Evolutionary conservation across 2,888 invertebrate species (phyloP), one percentile per base, ranked within the genome.

Genomic region (Aphelenchoides bicaudatus): DNA sequence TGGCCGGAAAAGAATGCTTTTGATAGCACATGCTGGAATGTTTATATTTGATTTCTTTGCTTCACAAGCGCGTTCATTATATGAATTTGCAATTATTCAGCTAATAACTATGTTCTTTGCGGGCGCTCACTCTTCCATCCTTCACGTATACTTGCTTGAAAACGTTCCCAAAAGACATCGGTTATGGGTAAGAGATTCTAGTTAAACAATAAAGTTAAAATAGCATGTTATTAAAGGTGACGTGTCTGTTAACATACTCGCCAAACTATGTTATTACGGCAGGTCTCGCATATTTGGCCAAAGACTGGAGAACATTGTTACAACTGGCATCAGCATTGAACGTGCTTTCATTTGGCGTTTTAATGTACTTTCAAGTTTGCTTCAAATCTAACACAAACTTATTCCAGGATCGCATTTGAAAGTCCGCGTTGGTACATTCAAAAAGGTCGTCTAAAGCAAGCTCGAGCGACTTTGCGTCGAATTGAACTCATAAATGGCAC

Each of bases 201-300:
- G n/a, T n/a, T n/a, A n/a, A n/a, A n/a, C n/a, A n/a, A n/a, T n/a
- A n/a, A n/a, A n/a, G n/a, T n/a, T n/a, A n/a, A n/a, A n/a, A n/a
- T n/a, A n/a, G 37, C 16, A n/a, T n/a, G n/a, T n/a, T n/a, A n/a
- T n/a, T 54, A 19, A 56, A 47, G 55, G 47, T 54, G n/a, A 29
- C 50, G 2, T 25, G 47, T 21, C 16, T 54, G 10, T n/a, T 72
- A 29, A 66, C 71, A 28, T 67, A 61, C 49, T 74, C 75, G 5
- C 74, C 75, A n/a, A 75, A 75, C 53, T 71, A 72, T 59, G 68
- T 75, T n/a, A 47, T 72, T n/a, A 66, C 70, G 38, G 64, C 75
- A 1, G 56, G 63, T 5, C 56, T 75, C 25, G 70, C 74, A 0
- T 70, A 61, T 39, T 54, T 50, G 38, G 57, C 60, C 10, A 39